phyloP scores from a whole-genome alignment of 2,888 invertebrate species.

The Pristionchus arcanus region DNA sequence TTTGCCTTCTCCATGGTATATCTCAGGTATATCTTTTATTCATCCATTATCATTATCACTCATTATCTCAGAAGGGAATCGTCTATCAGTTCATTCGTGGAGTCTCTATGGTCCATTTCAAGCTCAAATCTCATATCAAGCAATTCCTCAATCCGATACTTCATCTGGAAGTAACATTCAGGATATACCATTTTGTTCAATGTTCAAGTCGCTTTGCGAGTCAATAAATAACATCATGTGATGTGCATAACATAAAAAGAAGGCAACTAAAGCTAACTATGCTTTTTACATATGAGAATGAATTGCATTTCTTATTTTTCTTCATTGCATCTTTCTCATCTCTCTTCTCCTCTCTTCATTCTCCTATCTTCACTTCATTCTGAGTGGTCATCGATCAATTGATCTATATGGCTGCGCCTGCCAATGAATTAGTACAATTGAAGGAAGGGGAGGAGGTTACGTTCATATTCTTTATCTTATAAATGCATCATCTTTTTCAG shows the following conservation, averaged over 20 bases:
- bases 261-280: neutral
- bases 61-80: neutral
- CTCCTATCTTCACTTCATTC: neutral
- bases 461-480: neutral
- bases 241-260: neutral
- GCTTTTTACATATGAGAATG: neutral
- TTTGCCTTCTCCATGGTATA: slow-evolving; percentile 21
- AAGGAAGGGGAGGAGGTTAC: slow-evolving; percentile 42
- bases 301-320: neutral
- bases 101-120: slow-evolving; percentile 36
- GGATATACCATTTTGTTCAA: neutral
- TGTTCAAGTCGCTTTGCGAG: slow-evolving; percentile 15
- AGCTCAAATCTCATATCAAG: slow-evolving; percentile 32
- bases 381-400: slow-evolving; percentile 24
- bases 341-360: slow-evolving; percentile 22
- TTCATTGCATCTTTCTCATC: neutral
- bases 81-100: slow-evolving; percentile 21
- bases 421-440: slow-evolving; percentile 43
- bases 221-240: neutral
- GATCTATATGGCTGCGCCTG: slow-evolving; percentile 18
- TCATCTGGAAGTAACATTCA: neutral
- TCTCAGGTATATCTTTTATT: neutral
- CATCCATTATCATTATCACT: neutral
- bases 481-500: neutral
- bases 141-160: slow-evolving; percentile 39